phyloP scores from a whole-genome alignment of 2,888 invertebrate species.

The Drosophila bunnanda region DNA sequence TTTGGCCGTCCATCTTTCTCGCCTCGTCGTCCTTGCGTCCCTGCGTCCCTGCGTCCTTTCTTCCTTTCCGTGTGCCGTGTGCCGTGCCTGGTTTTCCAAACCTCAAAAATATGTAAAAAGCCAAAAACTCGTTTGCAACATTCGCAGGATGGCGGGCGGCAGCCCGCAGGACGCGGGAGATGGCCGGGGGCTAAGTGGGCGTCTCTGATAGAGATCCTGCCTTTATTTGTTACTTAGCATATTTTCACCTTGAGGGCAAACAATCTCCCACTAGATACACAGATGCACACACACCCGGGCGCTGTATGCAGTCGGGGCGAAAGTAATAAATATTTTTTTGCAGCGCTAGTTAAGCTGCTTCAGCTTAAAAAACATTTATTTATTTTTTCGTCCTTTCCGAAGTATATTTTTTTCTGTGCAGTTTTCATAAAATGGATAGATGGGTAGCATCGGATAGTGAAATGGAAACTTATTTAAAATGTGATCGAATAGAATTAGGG shows the following conservation, averaged over 20 bases:
- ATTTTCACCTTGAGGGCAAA: slow-evolving; percentile 80
- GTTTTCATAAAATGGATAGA: slow-evolving; percentile 16
- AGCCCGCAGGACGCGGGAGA: neutral
- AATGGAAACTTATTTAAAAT: neutral
- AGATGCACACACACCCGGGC: slow-evolving; percentile 22
- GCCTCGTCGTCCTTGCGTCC: slow-evolving; percentile 3
- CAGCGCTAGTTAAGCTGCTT: slow-evolving; percentile 54
- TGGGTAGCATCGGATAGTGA: slow-evolving; percentile 4
- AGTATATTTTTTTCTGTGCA: slow-evolving; percentile 37
- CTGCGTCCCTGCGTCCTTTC: neutral
- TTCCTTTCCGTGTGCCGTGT: slow-evolving; percentile 14
- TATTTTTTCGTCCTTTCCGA: slow-evolving; percentile 27
- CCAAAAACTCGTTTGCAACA: slow-evolving; percentile 66
- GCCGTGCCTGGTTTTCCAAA: slow-evolving; percentile 65
- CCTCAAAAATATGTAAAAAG: slow-evolving; percentile 76
- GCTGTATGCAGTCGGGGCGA: slow-evolving; percentile 38
- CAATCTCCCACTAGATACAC: slow-evolving; percentile 73
- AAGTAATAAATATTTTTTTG: slow-evolving; percentile 77
- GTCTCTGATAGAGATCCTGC: slow-evolving; percentile 74
- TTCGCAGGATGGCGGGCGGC: slow-evolving; percentile 42
- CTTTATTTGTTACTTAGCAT: slow-evolving; percentile 81
- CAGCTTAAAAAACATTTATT: slow-evolving; percentile 46
- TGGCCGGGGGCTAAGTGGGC: slow-evolving; percentile 13
- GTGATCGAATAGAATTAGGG: neutral
- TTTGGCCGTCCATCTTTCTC: slow-evolving; percentile 50